A percentile compares a stretch with the other conserved stretches of the same genome.
phyloP scores from a whole-genome alignment of 2,888 invertebrate genomes.

The Tenthredo amoena region DNA sequence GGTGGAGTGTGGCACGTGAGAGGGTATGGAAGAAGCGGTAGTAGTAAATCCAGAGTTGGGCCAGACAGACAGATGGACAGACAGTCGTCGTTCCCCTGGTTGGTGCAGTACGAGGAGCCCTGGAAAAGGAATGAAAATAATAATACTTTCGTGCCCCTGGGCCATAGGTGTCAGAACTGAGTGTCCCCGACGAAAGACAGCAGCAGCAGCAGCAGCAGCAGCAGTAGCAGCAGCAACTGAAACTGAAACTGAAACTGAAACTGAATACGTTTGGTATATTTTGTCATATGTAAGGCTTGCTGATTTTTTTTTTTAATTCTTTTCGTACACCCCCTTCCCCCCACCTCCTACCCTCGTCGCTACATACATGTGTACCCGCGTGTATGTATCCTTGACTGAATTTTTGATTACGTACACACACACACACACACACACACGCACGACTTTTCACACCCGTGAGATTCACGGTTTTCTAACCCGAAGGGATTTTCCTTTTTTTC shows the following conservation, averaged over 20 bases:
- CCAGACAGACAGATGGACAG: constrained; percentile 60
- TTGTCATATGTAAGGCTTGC: constrained; percentile 16
- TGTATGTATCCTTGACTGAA: background rate
- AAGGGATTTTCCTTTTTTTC: background rate
- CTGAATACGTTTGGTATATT: constrained; percentile 21
- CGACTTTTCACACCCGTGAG: no score
- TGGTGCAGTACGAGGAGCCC: constrained; percentile 51
- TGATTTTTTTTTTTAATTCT: background rate
- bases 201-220: background rate
- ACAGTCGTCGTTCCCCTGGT: constrained; percentile 44
- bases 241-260: background rate
- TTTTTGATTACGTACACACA: background rate
- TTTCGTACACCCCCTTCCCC: background rate
- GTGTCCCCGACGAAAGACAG: constrained; percentile 45
- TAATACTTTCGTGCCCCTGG: constrained; percentile 74
- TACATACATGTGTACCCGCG: background rate
- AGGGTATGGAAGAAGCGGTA: background rate
- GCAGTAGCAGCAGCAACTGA: background rate
- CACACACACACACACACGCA: background rate
- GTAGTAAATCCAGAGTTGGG: constrained; percentile 59
- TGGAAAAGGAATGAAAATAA: constrained; percentile 76
- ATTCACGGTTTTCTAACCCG: constrained; percentile 15
- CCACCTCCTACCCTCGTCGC: background rate
- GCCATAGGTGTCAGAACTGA: constrained; percentile 72
- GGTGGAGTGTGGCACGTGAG: background rate